phyloP scores from a whole-genome alignment of 2,113 vertebrate genomes.

The Beaufortia kweichowensis region DNA sequence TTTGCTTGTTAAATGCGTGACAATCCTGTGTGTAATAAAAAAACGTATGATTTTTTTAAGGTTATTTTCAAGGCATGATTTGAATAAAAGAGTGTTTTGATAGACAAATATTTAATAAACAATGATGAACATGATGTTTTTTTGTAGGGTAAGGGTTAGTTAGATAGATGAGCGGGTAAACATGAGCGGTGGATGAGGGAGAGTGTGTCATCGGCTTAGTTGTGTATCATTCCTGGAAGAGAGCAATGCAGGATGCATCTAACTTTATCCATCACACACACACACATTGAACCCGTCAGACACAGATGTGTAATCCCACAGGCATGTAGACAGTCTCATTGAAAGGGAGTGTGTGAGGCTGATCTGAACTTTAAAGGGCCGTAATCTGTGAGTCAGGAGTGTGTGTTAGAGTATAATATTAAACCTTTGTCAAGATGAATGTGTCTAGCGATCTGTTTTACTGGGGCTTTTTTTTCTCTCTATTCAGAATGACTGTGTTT shows the following conservation, averaged over 20 bases:
- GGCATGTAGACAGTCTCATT: conserved; percentile 42
- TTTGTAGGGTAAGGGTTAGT: too few relatives aligned
- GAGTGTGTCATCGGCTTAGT: neutral
- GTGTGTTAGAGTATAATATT: neutral
- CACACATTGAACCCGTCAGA: conserved; percentile 23
- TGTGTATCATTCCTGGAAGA: neutral
- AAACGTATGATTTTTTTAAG: too few relatives aligned
- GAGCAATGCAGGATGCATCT: conserved; percentile 18
- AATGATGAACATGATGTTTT: too few relatives aligned
- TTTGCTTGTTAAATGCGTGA: neutral
- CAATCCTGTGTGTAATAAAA: neutral
- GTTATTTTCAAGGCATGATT: too few relatives aligned
- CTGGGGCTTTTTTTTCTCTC: conserved; percentile 51
- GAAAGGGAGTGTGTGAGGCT: conserved; percentile 1
- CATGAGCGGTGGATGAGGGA: neutral
- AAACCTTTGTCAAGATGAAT: neutral
- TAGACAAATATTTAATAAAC: too few relatives aligned
- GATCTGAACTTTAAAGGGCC: conserved; percentile 7
- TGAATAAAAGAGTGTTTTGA: too few relatives aligned
- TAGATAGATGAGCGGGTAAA: too few relatives aligned
- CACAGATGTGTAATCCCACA: conserved; percentile 58
- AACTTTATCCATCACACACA: conserved; percentile 11
- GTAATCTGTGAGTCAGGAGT: conserved; percentile 3
- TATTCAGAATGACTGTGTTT: neutral
- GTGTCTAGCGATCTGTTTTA: neutral